Evolutionary conservation across 2,797 vertebrate species (phyloP).

Genomic region (Dromococcyx pavoninus): DNA sequence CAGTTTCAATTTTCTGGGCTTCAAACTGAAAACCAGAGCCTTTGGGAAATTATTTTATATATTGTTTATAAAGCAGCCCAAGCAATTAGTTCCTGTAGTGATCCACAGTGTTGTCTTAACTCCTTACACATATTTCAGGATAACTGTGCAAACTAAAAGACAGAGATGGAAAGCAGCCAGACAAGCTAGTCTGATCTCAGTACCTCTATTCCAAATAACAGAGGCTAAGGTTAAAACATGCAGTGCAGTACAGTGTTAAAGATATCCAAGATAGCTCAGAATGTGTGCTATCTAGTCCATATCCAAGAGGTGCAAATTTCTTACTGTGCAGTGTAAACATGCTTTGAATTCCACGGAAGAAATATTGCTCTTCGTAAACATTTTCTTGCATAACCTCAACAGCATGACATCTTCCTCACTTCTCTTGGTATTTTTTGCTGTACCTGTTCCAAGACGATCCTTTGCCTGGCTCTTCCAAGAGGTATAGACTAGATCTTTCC

Average conservation of each 20-base stretch:
- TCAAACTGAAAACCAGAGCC: conserved; percentile 8
- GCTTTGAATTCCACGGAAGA: background rate
- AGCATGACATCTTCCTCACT: background rate
- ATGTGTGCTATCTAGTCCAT: background rate
- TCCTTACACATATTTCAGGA: background rate
- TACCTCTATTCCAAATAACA: background rate
- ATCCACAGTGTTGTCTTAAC: background rate
- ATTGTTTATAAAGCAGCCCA: conserved; percentile 31
- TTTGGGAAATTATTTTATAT: conserved; percentile 40
- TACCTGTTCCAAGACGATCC: background rate
- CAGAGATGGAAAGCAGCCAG: background rate
- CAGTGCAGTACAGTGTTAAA: background rate
- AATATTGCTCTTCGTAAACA: background rate
- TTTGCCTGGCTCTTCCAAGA: accelerated
- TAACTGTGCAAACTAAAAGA: background rate
- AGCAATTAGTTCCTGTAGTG: conserved; percentile 1
- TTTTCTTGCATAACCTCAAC: background rate
- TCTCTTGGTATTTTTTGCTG: background rate
- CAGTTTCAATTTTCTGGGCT: background rate
- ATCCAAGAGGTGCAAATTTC: background rate
- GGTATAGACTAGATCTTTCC: background rate
- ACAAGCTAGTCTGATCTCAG: background rate
- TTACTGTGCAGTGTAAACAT: accelerated
- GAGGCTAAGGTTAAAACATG: background rate
- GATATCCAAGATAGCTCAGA: background rate